A percentile compares a stretch with the other conserved stretches of the same genome.
Evolutionary conservation across 1,140 invertebrate genomes (phyloP).

Genomic region (Carcinoscorpius rotundicauda): DNA sequence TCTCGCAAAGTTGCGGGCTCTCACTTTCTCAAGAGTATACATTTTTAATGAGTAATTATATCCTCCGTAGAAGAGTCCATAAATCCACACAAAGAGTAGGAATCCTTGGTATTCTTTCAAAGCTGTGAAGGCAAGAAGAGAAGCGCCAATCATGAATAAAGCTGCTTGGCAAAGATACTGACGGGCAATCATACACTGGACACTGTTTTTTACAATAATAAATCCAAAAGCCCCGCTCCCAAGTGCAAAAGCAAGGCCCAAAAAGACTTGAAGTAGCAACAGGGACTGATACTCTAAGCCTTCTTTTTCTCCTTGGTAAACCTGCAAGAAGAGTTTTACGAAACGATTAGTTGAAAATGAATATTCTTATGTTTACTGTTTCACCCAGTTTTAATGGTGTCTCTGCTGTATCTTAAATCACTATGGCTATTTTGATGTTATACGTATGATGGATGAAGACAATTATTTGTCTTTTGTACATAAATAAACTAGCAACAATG

Average conservation of each 20-base stretch:
- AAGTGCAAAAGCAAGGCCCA: constrained; percentile 67
- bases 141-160: constrained; percentile 63
- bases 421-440: too few species aligned
- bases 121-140: constrained; percentile 63
- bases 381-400: too few species aligned
- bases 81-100: constrained; percentile 36
- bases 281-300: constrained; percentile 63
- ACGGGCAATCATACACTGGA: constrained; percentile 68
- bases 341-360: too few species aligned
- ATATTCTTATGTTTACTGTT: too few species aligned
- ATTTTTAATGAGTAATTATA: constrained; percentile 74
- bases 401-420: too few species aligned
- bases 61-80: constrained; percentile 41
- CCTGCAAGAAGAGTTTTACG: constrained; percentile 36
- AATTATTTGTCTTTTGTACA: too few species aligned
- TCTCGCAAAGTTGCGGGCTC: constrained; percentile 73
- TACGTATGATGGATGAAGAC: too few species aligned
- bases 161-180: constrained; percentile 66
- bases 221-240: constrained; percentile 68
- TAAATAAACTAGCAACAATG: too few species aligned
- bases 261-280: constrained; percentile 68
- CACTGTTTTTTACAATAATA: constrained; percentile 63
- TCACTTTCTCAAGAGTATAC: constrained; percentile 69
- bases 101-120: constrained; percentile 46
- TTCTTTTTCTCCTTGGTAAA: constrained; percentile 61